Conservation (phyloP, 2,888 invertebrate species). For the Sesamia inferens region DNA sequence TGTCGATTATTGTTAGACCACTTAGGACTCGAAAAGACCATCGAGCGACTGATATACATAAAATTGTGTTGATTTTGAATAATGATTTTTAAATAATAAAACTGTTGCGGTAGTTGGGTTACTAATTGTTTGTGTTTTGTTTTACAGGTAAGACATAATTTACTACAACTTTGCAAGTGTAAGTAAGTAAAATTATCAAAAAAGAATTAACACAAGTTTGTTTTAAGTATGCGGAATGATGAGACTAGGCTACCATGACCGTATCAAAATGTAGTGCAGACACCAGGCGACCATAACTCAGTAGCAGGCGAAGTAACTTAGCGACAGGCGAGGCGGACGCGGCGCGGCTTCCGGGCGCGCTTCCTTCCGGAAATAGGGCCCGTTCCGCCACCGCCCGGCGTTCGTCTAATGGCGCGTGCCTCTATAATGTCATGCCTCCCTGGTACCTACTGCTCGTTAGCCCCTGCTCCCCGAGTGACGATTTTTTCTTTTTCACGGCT, state of each 20-base stretch:
- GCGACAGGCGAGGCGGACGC: slow-evolving; percentile 80
- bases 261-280: slow-evolving; percentile 67
- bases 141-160: slow-evolving; percentile 55
- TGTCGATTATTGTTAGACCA: background rate
- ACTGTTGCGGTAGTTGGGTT: background rate
- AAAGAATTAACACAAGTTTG: slow-evolving; percentile 19
- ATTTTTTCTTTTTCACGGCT: slow-evolving; percentile 55
- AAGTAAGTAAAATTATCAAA: slow-evolving; percentile 39
- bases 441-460: slow-evolving; percentile 81
- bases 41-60: background rate
- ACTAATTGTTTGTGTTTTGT: background rate
- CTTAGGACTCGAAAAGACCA: background rate
- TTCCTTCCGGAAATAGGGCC: slow-evolving; percentile 89
- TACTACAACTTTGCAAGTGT: slow-evolving; percentile 2
- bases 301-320: slow-evolving; percentile 72
- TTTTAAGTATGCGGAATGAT: slow-evolving; percentile 34
- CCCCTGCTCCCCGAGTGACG: slow-evolving; percentile 69
- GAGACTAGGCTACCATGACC: slow-evolving; percentile 62
- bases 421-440: slow-evolving; percentile 85
- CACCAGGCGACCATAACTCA: slow-evolving; percentile 79
- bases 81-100: background rate
- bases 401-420: slow-evolving; percentile 81
- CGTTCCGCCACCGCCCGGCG: slow-evolving; percentile 79
- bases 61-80: background rate
- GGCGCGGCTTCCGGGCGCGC: slow-evolving; percentile 84